Conservation (phyloP, 2,113 vertebrate genomes). For the Vulpes vulpes region DNA sequence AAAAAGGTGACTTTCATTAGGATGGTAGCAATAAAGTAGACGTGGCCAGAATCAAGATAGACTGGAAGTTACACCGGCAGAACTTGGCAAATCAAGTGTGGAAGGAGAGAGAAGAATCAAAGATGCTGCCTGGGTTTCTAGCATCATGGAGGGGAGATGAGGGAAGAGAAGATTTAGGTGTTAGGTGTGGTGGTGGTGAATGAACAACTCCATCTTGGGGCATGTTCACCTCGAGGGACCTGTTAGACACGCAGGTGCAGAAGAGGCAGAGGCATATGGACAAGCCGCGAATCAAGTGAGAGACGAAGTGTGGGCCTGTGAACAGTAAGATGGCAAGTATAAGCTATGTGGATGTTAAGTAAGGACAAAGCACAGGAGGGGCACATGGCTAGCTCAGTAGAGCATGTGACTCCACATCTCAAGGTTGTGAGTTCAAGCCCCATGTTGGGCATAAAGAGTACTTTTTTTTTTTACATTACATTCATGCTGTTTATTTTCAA, state of each 20-base stretch:
- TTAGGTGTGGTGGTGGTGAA: background rate
- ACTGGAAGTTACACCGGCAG: background rate
- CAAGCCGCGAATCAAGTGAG: background rate
- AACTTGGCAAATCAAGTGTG: background rate
- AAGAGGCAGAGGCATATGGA: background rate
- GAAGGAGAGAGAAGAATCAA: background rate
- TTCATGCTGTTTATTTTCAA: constrained; percentile 9
- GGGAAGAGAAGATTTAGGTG: background rate
- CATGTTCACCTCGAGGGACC: background rate
- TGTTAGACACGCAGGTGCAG: background rate
- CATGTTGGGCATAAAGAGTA: background rate
- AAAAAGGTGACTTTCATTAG: background rate
- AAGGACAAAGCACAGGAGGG: constrained; percentile 22
- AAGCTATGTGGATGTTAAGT: background rate
- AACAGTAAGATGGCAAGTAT: background rate
- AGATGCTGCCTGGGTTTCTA: background rate
- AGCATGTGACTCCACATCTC: background rate
- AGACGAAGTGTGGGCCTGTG: background rate
- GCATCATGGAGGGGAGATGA: background rate
- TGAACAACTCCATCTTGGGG: constrained; percentile 14
- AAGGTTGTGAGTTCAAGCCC: background rate
- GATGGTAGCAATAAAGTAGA: background rate
- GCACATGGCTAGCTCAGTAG: background rate
- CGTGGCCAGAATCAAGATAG: background rate
- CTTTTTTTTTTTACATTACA: background rate